A percentile compares a stretch with the other conserved stretches of the same genome.
Evolutionary conservation across 2,113 vertebrate genomes (phyloP).

Genomic region (Amazona guildingii): DNA sequence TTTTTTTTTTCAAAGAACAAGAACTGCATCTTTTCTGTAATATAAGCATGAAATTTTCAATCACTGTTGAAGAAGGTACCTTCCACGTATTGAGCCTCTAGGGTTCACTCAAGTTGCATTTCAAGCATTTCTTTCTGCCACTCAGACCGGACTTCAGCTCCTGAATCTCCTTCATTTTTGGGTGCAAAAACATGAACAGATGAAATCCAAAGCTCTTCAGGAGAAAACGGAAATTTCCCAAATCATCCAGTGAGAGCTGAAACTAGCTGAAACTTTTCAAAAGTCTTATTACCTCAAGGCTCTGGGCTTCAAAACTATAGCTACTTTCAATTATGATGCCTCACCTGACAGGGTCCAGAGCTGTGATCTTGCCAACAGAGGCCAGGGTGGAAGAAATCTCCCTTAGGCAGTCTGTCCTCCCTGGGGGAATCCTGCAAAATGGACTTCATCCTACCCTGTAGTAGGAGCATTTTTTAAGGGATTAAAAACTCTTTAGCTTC

Average conservation of each 20-base stretch:
- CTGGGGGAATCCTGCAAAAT: neutral
- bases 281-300: neutral
- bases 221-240: conserved; percentile 17
- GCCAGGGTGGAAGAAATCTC: neutral
- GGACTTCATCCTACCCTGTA: neutral
- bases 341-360: neutral
- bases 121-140: conserved; percentile 16
- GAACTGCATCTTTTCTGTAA: neutral
- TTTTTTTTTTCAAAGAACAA: neutral
- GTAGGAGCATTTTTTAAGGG: neutral
- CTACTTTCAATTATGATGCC: neutral
- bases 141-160: neutral
- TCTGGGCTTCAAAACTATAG: neutral
- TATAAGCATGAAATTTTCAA: neutral
- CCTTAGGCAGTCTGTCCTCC: neutral
- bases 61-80: neutral
- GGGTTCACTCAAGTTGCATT: conserved; percentile 53
- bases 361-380: neutral
- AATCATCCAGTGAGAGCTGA: neutral
- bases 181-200: neutral
- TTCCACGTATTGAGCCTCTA: neutral
- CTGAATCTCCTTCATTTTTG: conserved; percentile 15
- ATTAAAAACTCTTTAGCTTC: neutral
- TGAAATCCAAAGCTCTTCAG: neutral
- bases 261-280: neutral